Percentiles rank a stretch among this genome's conserved stretches.
phyloP scores from a whole-genome alignment of 2,797 vertebrate species.

The Gymnothorax reevesii region DNA sequence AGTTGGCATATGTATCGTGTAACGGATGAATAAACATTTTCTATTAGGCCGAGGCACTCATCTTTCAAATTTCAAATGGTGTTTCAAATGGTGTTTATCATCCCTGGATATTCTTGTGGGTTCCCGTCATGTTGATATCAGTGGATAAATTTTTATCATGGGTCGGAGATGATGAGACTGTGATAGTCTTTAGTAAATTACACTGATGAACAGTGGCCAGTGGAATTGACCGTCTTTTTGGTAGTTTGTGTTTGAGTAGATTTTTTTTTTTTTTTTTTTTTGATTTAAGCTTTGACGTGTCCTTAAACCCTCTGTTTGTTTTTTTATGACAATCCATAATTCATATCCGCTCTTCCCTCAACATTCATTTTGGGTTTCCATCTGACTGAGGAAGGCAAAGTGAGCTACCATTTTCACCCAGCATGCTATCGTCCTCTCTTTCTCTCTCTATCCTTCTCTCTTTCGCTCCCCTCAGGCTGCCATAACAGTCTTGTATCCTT shows the following conservation, averaged over 20 bases:
- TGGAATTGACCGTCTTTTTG: not conserved
- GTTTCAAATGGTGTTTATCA: not conserved
- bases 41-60: not conserved
- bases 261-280: not conserved
- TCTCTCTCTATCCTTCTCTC: not conserved
- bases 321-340: not conserved
- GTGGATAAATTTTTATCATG: not conserved
- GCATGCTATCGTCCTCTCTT: not conserved
- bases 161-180: not conserved
- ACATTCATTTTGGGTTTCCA: not conserved
- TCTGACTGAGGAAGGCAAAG: slow-evolving; percentile 16
- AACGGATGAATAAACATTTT: slow-evolving; percentile 6
- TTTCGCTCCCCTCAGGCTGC: not conserved
- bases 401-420: not conserved
- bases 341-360: not conserved
- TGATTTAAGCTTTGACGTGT: not conserved
- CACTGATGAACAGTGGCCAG: not conserved
- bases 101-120: not conserved
- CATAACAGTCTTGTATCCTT: not conserved
- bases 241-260: not conserved
- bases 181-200: not conserved
- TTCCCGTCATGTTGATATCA: not conserved
- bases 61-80: not conserved
- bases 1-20: not conserved
- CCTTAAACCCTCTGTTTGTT: not conserved